Conservation (phyloP, 2,888 invertebrate species). For the Xylota sylvarum region DNA sequence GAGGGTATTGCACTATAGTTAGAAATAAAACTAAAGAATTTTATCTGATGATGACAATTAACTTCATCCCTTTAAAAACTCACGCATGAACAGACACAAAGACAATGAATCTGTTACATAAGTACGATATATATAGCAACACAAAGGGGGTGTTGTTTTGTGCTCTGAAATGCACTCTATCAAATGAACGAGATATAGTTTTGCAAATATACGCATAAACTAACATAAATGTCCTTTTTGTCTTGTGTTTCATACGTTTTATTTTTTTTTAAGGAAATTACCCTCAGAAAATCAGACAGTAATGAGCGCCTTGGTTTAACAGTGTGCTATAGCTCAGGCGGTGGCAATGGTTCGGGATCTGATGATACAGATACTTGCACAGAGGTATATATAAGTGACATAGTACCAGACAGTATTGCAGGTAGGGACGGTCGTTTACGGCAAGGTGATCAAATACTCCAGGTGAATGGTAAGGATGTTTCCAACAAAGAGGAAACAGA, state of each 20-base stretch:
- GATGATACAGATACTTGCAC: constrained; percentile 86
- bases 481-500: constrained; percentile 87
- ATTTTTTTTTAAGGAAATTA: constrained; percentile 87
- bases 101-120: neutral
- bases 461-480: constrained; percentile 88
- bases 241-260: constrained; percentile 19
- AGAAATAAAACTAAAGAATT: neutral
- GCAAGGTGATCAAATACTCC: constrained; percentile 88
- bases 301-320: constrained; percentile 89
- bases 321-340: constrained; percentile 87
- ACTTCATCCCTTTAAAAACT: neutral
- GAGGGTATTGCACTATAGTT: neutral
- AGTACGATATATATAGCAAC: no score
- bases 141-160: neutral
- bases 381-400: constrained; percentile 90
- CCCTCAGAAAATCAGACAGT: constrained; percentile 86
- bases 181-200: no score
- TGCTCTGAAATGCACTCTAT: neutral
- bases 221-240: neutral
- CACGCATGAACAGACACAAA: neutral
- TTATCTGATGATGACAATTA: neutral
- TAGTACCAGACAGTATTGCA: constrained; percentile 87
- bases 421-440: constrained; percentile 87
- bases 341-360: constrained; percentile 86
- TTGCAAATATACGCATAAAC: neutral